A percentile compares a stretch with the other conserved stretches of the same genome.
Conservation (phyloP, 2,797 vertebrate species). For the Ctenopoma multispine region DNA sequence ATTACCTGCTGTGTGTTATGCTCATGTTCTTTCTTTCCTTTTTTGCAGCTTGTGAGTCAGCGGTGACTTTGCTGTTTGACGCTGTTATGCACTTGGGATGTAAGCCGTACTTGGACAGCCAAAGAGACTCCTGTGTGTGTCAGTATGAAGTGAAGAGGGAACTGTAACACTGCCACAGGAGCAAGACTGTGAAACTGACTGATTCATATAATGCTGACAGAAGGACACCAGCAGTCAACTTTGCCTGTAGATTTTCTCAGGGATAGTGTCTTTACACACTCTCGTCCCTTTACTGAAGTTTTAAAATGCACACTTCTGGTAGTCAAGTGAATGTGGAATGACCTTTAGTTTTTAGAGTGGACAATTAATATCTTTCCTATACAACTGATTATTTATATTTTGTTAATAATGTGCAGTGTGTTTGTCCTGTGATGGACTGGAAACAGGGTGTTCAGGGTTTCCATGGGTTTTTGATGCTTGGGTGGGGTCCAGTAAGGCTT, state of each 20-base stretch:
- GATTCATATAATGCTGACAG: constrained; percentile 5
- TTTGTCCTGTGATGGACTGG: constrained; percentile 7
- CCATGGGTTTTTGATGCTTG: not conserved
- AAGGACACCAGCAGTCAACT: constrained; percentile 4
- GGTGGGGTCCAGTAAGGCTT: not conserved
- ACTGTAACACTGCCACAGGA: constrained; percentile 80
- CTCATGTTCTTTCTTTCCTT: constrained; percentile 18
- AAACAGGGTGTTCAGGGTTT: constrained; percentile 3
- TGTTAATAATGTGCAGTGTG: constrained; percentile 9
- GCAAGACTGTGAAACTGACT: constrained; percentile 12
- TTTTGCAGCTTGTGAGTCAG: constrained; percentile 91
- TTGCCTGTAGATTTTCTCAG: constrained; percentile 49
- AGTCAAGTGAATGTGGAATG: constrained; percentile 22
- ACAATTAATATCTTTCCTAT: constrained; percentile 28
- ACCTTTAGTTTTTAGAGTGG: constrained; percentile 12
- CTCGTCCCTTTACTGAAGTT: constrained; percentile 5
- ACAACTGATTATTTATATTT: constrained; percentile 57
- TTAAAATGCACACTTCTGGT: not conserved
- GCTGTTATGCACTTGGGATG: constrained; percentile 96
- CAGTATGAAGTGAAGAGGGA: constrained; percentile 90
- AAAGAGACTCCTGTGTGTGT: constrained; percentile 92
- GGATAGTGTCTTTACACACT: constrained; percentile 31
- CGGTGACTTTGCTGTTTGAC: constrained; percentile 93
- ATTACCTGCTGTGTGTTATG: not conserved
- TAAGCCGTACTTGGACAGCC: constrained; percentile 97